Evolutionary conservation across 2,888 invertebrate species (phyloP).

Genomic region (Endomychus coccineus): DNA sequence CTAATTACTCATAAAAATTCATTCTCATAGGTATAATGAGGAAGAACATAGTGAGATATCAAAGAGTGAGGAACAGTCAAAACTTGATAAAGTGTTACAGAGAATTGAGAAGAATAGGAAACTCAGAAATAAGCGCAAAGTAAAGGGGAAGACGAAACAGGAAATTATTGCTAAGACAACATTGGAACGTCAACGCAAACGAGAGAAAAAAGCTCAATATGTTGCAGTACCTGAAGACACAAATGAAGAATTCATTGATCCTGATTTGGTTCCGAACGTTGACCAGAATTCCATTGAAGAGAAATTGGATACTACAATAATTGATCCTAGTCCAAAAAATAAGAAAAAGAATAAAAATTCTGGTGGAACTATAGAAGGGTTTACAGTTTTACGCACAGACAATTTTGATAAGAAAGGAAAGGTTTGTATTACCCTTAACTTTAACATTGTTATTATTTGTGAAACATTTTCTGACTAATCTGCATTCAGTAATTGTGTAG

Average conservation of each 20-base stretch:
- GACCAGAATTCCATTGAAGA: constrained; percentile 2
- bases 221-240: constrained; percentile 26
- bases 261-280: constrained; percentile 2
- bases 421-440: constrained; percentile 42
- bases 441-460: too few relatives aligned
- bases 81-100: constrained; percentile 52
- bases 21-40: too few relatives aligned
- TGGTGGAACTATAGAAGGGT: constrained; percentile 42
- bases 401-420: constrained; percentile 52
- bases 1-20: too few relatives aligned
- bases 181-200: constrained; percentile 20
- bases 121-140: constrained; percentile 31
- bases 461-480: too few relatives aligned
- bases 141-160: constrained; percentile 23
- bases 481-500: too few relatives aligned
- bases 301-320: constrained; percentile 17
- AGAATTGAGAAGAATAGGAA: constrained; percentile 54
- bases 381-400: constrained; percentile 61
- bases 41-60: constrained; percentile 39
- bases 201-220: constrained; percentile 23
- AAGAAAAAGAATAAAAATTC: constrained; percentile 29
- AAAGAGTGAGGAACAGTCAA: constrained; percentile 47
- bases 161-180: constrained; percentile 32
- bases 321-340: constrained; percentile 1
- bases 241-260: constrained; percentile 16